Evolutionary conservation across 2,888 invertebrate genomes (phyloP), one percentile per base, ranked within the genome.

Genomic region (Drosophila hawaiiensis): DNA sequence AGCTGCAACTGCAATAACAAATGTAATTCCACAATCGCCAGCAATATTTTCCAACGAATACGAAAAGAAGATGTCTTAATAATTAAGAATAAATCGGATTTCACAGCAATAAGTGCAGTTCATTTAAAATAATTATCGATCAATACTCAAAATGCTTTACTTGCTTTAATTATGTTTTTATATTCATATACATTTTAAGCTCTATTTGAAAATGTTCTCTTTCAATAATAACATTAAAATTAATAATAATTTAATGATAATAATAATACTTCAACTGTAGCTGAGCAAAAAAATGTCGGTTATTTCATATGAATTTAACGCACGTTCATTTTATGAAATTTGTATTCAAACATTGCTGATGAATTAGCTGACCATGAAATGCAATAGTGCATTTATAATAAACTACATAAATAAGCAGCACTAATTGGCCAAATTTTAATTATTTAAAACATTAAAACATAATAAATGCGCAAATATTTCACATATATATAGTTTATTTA

Each of bases 321-420:
- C 53, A 16, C 43, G 31, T 7, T 33, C 3, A 19, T 25, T 37
- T 25, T 37, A 4, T 6, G 6, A 37, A 25, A 19, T 19, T 19
- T 50, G 9, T 1, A 19, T 19, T 25, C 7, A 4, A 56, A 14
- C 2, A 39, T 10, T 50, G 29, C 52, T n/a, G 28, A 29, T 41
- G 14, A 56, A 14, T 25, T 37, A 19, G 4, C 35, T 16, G 39
- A 16, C 22, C 12, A 22, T 58, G 9, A 29, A 56, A 22, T 29
- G 41, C 58, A 41, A 29, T 41, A 29, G 29, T 58, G 31, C 10
- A 43, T 58, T 31, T 22, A n/a, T 31, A 58, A 58, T 58, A 19
- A 25, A 58, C 41, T 43, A 10, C 16, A 43, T 43, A 41, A 31
- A 31, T 43, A 43, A 25, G 43, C 41, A 22, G 22, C 31, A 22